phyloP scores from a whole-genome alignment of 2,888 invertebrate genomes.

The Cinara cedri region DNA sequence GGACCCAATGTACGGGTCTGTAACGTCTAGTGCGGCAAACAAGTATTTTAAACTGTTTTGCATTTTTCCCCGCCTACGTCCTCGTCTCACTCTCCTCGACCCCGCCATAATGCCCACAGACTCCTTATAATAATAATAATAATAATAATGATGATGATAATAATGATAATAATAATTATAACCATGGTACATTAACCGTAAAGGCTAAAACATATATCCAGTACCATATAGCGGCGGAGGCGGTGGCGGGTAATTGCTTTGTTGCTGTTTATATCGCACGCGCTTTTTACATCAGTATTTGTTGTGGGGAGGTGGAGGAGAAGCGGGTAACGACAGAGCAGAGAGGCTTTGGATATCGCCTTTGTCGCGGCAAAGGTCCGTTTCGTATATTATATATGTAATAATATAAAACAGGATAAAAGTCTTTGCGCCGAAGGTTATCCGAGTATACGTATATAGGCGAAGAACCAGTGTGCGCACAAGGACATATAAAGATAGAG shows the following conservation, averaged over 20 bases:
- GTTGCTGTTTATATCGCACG: constrained; percentile 33
- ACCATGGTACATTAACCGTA: constrained; percentile 49
- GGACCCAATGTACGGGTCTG: no score
- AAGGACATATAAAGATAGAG: not conserved
- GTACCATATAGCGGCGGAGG: not conserved
- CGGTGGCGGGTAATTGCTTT: constrained; percentile 48
- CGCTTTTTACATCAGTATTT: constrained; percentile 51
- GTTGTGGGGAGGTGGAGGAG: not conserved
- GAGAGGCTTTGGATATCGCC: constrained; percentile 51
- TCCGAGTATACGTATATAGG: not conserved
- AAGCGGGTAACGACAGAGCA: no score
- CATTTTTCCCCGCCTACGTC: not conserved
- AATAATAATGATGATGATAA: no score
- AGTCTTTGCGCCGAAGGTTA: constrained; percentile 53
- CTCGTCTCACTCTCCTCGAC: no score
- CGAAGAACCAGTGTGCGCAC: not conserved
- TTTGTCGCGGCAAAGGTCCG: constrained; percentile 49
- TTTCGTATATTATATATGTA: constrained; percentile 21
- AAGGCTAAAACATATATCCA: constrained; percentile 46
- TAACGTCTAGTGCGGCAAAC: not conserved
- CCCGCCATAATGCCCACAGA: no score
- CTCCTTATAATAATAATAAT: not conserved
- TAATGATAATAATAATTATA: constrained; percentile 18
- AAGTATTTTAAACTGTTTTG: constrained; percentile 4
- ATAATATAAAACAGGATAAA: constrained; percentile 50